Evolutionary conservation across 2,113 vertebrate genomes (phyloP), one percentile per base, ranked within the genome.

Genomic region (Pseudorectes ferrugineus): DNA sequence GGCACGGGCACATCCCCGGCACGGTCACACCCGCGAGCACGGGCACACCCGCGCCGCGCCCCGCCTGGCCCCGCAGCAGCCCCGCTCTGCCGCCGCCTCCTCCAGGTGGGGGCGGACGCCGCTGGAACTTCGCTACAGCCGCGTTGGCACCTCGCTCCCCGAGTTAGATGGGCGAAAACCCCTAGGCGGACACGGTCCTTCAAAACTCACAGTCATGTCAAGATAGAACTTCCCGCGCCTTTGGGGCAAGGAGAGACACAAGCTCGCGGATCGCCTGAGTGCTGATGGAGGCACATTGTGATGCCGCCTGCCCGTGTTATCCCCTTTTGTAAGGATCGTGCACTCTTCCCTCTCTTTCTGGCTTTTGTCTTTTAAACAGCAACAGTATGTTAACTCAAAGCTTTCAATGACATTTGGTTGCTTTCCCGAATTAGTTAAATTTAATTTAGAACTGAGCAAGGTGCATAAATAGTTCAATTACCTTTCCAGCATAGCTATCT

Each of bases 211-310:
- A 0, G 19, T 15, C 14, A 4, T 38, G 31, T 16, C 28, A 1
- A 6, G 35, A 3, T 3, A 14, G 22, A 82, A 55, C 8, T 63
- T 55, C 6, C 72, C 4, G 29, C 23, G 2, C 23, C 45, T 24
- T 6, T 4, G 17, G 42, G 33, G 16, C 26, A 2, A 2, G 43
- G 38, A 33, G 28, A 5, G 17, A 1, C 29, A 0, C 31, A 0
- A 3, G 51, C 42, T 75, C 14, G 4, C 25, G 0, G 6, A 0
- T 11, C 7, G 3, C 33, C 61, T 1, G 33, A 4, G 3, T 0
- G 67, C 65, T 4, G 33, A 2, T 12, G 9, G 14, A 35, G 43
- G 48, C 38, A 17, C 58, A 1, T 1, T 2, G 24, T 7, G 8
- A 5, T 13, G 49, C 52, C 4, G 2, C 49, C 58, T 2, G 36